phyloP scores from a whole-genome alignment of 1,140 invertebrate species.

The Armadillidium nasatum region DNA sequence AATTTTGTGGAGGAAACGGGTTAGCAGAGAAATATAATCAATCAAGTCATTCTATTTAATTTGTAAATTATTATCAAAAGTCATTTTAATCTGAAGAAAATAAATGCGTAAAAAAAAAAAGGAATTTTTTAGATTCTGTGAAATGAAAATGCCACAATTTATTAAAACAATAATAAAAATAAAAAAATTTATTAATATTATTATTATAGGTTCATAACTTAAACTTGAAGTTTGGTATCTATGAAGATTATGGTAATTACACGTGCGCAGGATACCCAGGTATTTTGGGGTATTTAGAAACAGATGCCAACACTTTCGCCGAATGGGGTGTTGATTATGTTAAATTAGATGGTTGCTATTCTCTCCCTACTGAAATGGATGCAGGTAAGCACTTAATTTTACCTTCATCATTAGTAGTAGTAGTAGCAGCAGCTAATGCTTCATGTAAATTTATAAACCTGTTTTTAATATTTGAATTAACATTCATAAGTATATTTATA shows the following conservation, averaged over 20 bases:
- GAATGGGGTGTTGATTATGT: constrained; percentile 10
- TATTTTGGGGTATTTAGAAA: constrained; percentile 74
- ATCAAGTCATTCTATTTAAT: no score
- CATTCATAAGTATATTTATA: no score
- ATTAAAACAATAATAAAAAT: no score
- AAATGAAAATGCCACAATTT: no score
- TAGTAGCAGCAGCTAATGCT: no score
- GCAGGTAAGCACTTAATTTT: not conserved
- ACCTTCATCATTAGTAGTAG: no score
- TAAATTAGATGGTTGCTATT: constrained; percentile 49
- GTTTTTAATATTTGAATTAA: no score
- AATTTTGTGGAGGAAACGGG: no score
- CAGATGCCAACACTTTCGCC: constrained; percentile 68
- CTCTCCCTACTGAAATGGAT: constrained; percentile 8
- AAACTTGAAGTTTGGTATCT: constrained; percentile 93
- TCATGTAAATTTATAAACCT: no score
- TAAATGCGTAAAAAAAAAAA: no score
- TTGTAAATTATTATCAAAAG: not conserved
- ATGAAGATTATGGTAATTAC: constrained; percentile 91
- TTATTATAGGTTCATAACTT: constrained; percentile 74
- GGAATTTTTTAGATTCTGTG: no score
- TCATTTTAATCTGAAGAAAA: not conserved
- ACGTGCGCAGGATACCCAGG: constrained; percentile 95
- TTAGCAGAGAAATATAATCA: no score
- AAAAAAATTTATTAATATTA: not conserved